Conservation (phyloP, 2,797 vertebrate species). For the Phoxinus dragarum region DNA sequence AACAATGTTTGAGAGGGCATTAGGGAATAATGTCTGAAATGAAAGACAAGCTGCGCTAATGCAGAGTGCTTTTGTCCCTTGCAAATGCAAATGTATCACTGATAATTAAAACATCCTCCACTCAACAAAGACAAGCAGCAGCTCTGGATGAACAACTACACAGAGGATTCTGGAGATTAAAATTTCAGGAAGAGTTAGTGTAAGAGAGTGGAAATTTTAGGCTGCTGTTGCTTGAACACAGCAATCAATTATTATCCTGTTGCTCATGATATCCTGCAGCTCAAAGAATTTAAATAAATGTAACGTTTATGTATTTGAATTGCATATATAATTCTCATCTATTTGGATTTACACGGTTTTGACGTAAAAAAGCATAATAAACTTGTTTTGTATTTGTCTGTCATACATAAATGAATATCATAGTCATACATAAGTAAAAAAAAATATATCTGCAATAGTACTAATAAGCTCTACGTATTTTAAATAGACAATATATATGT, state of each 20-base stretch:
- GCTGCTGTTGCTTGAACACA: background rate
- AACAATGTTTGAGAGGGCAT: slow-evolving; percentile 45
- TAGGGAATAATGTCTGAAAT: slow-evolving; percentile 51
- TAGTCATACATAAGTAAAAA: background rate
- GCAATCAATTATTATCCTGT: background rate
- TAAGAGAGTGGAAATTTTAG: slow-evolving; percentile 11
- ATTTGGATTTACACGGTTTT: background rate
- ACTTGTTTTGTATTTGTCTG: background rate
- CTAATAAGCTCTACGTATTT: background rate
- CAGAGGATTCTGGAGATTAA: slow-evolving; percentile 16
- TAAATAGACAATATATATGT: background rate
- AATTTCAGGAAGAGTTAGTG: slow-evolving; percentile 27
- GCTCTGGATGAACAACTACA: slow-evolving; percentile 11
- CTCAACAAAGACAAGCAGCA: slow-evolving; percentile 30
- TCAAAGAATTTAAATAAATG: background rate
- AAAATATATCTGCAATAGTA: background rate
- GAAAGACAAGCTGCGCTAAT: slow-evolving; percentile 47
- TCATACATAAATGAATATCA: no score
- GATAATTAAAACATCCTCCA: slow-evolving; percentile 47
- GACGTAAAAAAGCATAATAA: background rate
- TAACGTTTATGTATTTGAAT: background rate
- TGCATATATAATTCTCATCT: background rate
- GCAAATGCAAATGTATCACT: slow-evolving; percentile 50
- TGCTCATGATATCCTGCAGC: background rate
- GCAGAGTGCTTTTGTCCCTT: slow-evolving; percentile 45